Conservation (phyloP, 2,797 vertebrate genomes). For the Hipposideros larvatus region DNA sequence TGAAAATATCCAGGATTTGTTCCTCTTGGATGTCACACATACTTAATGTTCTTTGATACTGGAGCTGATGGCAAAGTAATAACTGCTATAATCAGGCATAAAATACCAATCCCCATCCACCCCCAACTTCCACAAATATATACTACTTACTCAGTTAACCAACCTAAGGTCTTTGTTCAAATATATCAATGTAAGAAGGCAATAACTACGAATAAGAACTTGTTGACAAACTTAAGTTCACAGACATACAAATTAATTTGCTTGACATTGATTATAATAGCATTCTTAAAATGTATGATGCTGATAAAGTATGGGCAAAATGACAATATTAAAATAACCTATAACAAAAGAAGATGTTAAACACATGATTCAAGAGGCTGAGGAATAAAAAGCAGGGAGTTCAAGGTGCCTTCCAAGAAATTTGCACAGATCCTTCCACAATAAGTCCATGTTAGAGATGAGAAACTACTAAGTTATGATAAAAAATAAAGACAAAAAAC, state of each 20-base stretch:
- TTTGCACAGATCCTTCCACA: neutral
- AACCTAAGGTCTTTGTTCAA: neutral
- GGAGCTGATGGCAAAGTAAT: neutral
- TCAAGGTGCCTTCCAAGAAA: neutral
- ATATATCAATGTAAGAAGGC: neutral
- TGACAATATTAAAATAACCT: constrained; percentile 42
- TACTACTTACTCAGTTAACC: neutral
- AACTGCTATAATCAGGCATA: neutral
- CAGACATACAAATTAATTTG: neutral
- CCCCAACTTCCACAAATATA: neutral
- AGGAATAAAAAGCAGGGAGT: neutral
- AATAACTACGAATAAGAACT: neutral
- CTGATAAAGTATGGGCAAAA: neutral
- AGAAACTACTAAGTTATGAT: constrained; percentile 41
- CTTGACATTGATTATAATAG: neutral
- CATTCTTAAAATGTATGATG: neutral
- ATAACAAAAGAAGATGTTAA: neutral
- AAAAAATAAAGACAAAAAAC: neutral
- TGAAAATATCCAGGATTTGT: neutral
- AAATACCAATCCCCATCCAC: neutral
- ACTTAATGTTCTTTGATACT: neutral
- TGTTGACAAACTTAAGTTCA: neutral
- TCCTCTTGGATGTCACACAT: neutral
- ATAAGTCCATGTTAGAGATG: neutral
- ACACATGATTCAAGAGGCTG: neutral